phyloP scores from a whole-genome alignment of 92 coral and sea anemone genomes.

The Porites cylindrica region DNA sequence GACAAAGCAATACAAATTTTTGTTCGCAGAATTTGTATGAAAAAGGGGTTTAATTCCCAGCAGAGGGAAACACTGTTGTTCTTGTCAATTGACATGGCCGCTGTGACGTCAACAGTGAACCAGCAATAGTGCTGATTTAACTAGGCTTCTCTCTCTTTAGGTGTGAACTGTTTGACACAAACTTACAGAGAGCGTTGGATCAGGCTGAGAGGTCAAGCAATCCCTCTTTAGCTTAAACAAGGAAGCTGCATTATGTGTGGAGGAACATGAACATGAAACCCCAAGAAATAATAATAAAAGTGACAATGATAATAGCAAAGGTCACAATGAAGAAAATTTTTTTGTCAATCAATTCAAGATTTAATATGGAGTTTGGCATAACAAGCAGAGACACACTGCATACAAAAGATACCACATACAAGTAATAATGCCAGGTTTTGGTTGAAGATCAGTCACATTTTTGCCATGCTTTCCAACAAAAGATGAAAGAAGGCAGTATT shows the following conservation, averaged over 20 bases:
- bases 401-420: background rate
- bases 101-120: too few species aligned
- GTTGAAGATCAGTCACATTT: too few species aligned
- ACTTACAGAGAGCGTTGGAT: slow-evolving; percentile 92
- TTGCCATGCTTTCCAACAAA: too few species aligned
- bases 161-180: slow-evolving; percentile 94
- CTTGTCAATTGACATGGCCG: too few species aligned
- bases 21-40: too few species aligned
- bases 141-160: slow-evolving; percentile 53
- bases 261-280: background rate
- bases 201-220: slow-evolving; percentile 91
- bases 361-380: background rate
- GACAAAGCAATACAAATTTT: too few species aligned
- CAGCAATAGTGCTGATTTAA: background rate
- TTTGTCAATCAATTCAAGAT: background rate
- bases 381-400: background rate
- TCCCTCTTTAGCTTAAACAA: slow-evolving; percentile 67
- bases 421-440: too few species aligned
- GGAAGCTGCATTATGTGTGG: background rate
- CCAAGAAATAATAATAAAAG: background rate
- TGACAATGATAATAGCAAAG: background rate
- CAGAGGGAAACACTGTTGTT: too few species aligned
- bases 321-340: background rate
- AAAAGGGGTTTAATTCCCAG: too few species aligned
- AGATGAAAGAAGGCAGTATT: too few species aligned